These are phyloP conservation scores for Vanacampus margaritifer DNA, from an alignment of 2,113 vertebrate species.

Conservation along the genomic window DNA sequence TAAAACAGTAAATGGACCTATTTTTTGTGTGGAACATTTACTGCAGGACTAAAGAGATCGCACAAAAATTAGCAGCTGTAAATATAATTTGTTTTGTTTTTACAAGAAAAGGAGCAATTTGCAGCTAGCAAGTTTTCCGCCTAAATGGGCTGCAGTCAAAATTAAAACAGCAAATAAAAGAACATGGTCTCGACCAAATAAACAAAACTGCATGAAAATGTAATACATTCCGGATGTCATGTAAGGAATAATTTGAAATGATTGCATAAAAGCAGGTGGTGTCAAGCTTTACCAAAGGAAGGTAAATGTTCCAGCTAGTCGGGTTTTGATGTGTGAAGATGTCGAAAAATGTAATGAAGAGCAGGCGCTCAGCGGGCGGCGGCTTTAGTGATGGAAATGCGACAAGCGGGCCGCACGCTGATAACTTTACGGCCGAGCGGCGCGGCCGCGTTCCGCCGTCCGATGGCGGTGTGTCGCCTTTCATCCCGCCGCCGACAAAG, in stretches of 20 bases:
- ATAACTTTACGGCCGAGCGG: background rate
- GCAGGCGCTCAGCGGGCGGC: background rate
- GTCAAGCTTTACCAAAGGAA: background rate
- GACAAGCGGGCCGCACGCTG: slow-evolving; percentile 4
- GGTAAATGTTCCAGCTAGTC: background rate
- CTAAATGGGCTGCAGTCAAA: background rate
- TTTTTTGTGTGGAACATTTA: too few species aligned
- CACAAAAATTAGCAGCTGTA: too few species aligned
- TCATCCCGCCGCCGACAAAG: slow-evolving; percentile 50
- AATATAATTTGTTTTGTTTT: too few species aligned
- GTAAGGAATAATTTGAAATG: background rate
- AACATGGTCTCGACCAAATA: too few species aligned
- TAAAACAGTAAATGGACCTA: too few species aligned
- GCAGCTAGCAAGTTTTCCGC: background rate
- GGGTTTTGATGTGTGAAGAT: background rate
- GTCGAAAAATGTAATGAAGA: background rate
- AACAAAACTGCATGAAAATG: too few species aligned
- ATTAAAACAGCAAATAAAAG: background rate
- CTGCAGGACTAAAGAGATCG: too few species aligned
- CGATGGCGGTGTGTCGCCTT: slow-evolving; percentile 30
- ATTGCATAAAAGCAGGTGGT: background rate
- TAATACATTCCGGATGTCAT: background rate
- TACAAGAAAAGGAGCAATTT: too few species aligned
- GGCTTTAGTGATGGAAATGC: slow-evolving; percentile 21
- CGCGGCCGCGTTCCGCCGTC: background rate